Conservation (phyloP, 2,113 vertebrate genomes). For the Cettia cetti region DNA sequence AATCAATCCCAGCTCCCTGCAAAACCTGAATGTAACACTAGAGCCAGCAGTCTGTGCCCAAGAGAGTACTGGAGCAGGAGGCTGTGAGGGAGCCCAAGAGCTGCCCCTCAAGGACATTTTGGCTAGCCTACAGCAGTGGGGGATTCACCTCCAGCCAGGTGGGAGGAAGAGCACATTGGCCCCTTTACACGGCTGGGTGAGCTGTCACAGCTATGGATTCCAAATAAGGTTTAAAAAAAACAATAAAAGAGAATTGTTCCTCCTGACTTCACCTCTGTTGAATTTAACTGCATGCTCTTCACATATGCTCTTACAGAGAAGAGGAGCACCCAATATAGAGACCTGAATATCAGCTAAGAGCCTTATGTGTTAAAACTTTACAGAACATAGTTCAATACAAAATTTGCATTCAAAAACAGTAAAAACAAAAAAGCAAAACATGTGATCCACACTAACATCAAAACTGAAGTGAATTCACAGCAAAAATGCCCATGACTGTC, state of each 20-base stretch:
- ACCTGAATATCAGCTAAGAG: background rate
- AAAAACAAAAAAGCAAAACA: background rate
- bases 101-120: background rate
- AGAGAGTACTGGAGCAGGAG: background rate
- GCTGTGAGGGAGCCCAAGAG: fast-evolving
- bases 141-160: background rate
- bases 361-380: background rate
- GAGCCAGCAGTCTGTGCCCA: background rate
- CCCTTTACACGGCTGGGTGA: background rate
- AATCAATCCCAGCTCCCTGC: background rate
- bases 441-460: background rate
- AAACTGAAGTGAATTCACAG: background rate
- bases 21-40: background rate
- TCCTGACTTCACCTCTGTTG: background rate
- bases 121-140: background rate
- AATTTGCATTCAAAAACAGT: background rate
- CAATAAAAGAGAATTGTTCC: background rate
- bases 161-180: background rate
- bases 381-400: background rate
- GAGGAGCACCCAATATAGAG: background rate
- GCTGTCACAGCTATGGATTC: background rate
- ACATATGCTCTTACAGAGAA: background rate
- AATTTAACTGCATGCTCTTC: background rate
- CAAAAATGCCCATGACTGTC: background rate
- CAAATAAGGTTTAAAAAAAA: background rate